Conservation (phyloP, 2,113 vertebrate genomes). For the Ibidorhyncha struthersii region DNA sequence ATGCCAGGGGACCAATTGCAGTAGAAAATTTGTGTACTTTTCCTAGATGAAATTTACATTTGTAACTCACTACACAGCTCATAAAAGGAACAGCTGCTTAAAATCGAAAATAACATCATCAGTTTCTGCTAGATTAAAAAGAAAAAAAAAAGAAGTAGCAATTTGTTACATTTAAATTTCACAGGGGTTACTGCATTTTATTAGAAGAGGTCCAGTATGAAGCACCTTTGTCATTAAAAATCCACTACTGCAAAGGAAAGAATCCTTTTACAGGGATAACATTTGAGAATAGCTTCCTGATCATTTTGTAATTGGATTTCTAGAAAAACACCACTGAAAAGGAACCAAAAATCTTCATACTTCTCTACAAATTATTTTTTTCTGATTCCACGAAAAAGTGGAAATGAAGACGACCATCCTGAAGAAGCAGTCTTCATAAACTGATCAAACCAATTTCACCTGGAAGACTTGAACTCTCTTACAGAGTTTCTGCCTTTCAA, state of each 20-base stretch:
- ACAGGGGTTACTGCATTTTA: neutral
- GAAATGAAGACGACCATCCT: neutral
- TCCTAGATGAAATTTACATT: neutral
- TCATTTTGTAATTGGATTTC: neutral
- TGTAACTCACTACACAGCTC: neutral
- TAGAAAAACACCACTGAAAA: neutral
- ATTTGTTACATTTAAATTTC: neutral
- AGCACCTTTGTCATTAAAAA: neutral
- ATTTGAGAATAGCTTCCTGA: neutral
- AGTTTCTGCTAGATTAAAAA: neutral
- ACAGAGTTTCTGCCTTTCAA: neutral
- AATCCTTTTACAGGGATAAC: neutral
- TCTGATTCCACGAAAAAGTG: neutral
- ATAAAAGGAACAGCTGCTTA: neutral
- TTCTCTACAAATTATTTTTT: neutral
- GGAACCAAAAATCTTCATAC: neutral
- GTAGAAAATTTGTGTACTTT: neutral
- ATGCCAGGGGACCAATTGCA: neutral
- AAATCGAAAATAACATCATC: neutral
- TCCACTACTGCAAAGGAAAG: neutral
- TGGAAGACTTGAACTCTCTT: neutral
- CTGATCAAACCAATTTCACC: neutral
- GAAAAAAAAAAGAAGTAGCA: neutral
- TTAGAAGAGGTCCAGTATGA: neutral
- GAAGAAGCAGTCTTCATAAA: neutral